Base-by-base conservation (phyloP, 2,113 vertebrate species). In the Scomber japonicus region DNA sequence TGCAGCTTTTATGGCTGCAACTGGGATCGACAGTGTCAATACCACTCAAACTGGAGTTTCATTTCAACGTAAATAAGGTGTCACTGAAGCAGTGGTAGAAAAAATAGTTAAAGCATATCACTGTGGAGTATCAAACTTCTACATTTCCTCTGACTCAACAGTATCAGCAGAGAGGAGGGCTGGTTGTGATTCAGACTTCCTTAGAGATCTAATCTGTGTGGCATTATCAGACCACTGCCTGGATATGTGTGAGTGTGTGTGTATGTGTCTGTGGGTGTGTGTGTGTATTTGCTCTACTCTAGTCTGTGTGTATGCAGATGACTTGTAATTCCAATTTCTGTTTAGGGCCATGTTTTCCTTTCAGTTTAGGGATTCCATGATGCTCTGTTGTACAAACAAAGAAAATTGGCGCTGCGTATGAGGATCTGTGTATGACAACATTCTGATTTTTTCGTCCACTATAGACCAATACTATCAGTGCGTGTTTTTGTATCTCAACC, bases 121-220 rank as follows among this genome's bases (percentile, higher is more conserved):
- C 13, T 40, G 17, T 46, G 13, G 70, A 76, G 80, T 69, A 81
- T 90, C 84, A 75, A 15, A 76, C 80, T 84, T 79, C 90, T 35
- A 61, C 27, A 55, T 88, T 86, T 71, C 65, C 78, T 86, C 87
- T 82, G 84, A 88, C 82, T 90, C 79, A 72, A 88, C 85, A 70
- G 57, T 78, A 85, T 73, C 53, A 57, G 44, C 74, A 66, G 75
- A 71, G 75, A 65, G 21, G 60, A 82, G 40, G 16, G n/a, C 71
- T 62, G 78, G 80, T 60, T 91, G 84, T 89, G 89, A 85, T 81
- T 85, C 85, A 88, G 71, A 67, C 86, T 40, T 84, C 50, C 71
- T 73, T 74, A 85, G 74, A 64, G 86, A 90, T 87, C 76, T 81
- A 24, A 89, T 89, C 88, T 71, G 72, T 72, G 48, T 40, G 59